Evolutionary conservation across 92 coral and sea anemone genomes (phyloP).

Genomic region (Paragorgia papillata): DNA sequence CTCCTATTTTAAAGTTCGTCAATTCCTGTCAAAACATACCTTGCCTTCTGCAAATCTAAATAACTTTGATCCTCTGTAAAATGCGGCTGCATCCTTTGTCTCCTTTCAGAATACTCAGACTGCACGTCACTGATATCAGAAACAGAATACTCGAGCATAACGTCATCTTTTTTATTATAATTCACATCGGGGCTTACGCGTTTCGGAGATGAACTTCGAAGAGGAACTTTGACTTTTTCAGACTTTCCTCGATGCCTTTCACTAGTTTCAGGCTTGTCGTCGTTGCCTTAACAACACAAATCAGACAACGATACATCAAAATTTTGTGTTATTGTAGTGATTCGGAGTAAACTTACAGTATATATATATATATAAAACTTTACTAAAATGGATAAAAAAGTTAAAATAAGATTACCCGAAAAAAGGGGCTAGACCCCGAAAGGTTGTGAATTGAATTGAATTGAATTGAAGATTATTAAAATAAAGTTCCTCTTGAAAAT

Average conservation of each 20-base stretch:
- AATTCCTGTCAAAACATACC: neutral
- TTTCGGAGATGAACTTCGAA: conserved; percentile 40
- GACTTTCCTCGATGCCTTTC: conserved; percentile 1
- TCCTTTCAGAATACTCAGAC: neutral
- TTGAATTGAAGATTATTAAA: no score
- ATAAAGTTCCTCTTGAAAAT: no score
- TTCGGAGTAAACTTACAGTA: no score
- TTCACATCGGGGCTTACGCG: conserved; percentile 3
- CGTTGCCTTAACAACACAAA: neutral
- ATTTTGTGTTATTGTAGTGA: no score
- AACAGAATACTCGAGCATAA: neutral
- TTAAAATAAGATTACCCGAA: no score
- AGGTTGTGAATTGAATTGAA: no score
- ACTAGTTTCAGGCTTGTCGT: neutral
- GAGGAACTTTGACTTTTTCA: neutral
- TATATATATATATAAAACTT: no score
- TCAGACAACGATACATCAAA: no score
- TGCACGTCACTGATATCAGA: conserved; percentile 42
- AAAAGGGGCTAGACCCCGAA: no score
- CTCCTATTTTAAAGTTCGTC: no score
- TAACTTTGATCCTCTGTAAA: neutral
- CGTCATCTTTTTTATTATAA: neutral
- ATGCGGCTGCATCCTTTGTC: neutral
- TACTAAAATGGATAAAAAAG: no score
- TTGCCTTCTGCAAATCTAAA: neutral